Evolutionary conservation across 2,888 invertebrate genomes (phyloP), one percentile per base, ranked within the genome.

Genomic region (Scaptomyza reducta): DNA sequence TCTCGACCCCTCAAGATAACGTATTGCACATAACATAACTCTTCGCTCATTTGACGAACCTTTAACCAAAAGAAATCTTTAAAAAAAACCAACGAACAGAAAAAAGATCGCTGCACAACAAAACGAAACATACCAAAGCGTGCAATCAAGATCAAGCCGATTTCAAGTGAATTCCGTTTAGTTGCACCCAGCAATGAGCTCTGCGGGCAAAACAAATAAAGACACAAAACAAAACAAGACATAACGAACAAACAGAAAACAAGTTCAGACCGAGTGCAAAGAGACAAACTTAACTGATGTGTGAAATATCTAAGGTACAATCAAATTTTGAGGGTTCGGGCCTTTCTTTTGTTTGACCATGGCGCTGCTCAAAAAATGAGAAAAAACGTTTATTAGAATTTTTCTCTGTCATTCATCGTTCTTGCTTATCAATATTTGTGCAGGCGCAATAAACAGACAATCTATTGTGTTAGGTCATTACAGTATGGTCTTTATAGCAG

Each of bases 121-220:
- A 14, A n/a, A n/a, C n/a, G n/a, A 10, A 57, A 73, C 62, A 70
- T 57, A 59, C 53, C 62, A 70, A 69, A 62, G 59, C 56, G 66
- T 70, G 72, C 60, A 75, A 80, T 83, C 88, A 86, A 88, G 88
- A 88, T 88, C 66, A 53, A 70, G 64, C 56, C 63, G 80, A 87
- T 83, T 82, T 84, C 83, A 68, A 73, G 38, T 45, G 88, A 87
- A 84, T 75, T 78, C 51, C 63, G 68, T 77, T 80, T 66, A 47
- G 57, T 40, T 58, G 66, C 65, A 60, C 55, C 46, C 57, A 70
- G 38, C 29, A 29, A 29, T 10, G 31, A 50, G 54, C 56, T 13
- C 54, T 42, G 50, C 31, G 41, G 40, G 11, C 18, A 46, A 70
- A 46, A 27, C 41, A 74, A 72, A 74, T 61, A 69, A 11, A 42